Conservation (phyloP, 2,113 vertebrate species). For the Mohoua ochrocephala region DNA sequence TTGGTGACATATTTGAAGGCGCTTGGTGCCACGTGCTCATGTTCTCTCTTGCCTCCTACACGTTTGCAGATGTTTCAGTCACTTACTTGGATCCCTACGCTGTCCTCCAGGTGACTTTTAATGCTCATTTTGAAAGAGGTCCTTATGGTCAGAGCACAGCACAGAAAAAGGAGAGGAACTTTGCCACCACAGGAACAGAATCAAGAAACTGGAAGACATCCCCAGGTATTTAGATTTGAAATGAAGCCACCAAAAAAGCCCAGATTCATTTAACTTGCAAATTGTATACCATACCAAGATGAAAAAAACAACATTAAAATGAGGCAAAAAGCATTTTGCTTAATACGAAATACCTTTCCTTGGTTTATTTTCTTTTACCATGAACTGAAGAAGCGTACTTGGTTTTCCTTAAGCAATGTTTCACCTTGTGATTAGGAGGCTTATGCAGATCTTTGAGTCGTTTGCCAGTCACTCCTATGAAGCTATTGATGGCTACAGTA, state of each 20-base stretch:
- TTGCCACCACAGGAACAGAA: background rate
- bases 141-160: background rate
- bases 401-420: background rate
- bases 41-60: background rate
- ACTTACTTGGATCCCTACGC: background rate
- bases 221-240: background rate
- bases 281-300: background rate
- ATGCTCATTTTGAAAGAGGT: background rate
- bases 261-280: background rate
- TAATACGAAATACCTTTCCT: background rate
- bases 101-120: background rate
- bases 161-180: background rate
- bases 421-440: background rate
- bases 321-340: background rate
- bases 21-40: background rate
- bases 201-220: background rate
- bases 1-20: background rate
- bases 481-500: background rate
- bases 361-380: background rate
- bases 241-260: background rate
- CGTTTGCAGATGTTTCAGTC: background rate
- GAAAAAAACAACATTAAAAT: background rate
- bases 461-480: background rate
- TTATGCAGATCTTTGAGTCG: background rate
- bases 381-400: background rate